Percentiles rank a stretch among this genome's conserved stretches.
Conservation (phyloP, 2,797 vertebrate genomes). For the Pseudopleuronectes americanus region DNA sequence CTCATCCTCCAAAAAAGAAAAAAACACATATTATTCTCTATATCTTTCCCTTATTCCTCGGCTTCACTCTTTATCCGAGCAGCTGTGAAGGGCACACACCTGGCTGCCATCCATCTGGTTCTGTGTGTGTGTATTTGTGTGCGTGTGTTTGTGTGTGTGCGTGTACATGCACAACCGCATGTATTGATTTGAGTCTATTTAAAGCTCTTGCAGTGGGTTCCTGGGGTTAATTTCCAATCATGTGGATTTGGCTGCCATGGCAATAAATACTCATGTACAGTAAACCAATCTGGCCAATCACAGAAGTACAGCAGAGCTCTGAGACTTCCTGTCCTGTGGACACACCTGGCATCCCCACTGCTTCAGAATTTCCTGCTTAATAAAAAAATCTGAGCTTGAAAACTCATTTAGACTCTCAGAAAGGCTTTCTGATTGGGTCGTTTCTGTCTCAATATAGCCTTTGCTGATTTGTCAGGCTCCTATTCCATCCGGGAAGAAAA, state of each 20-base stretch:
- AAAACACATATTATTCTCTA: constrained; percentile 29
- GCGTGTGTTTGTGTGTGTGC: constrained; percentile 24
- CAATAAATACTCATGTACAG: constrained; percentile 30
- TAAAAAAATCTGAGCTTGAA: no score
- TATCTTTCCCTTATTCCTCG: constrained; percentile 40
- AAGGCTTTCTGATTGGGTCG: no score
- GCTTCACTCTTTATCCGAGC: constrained; percentile 60
- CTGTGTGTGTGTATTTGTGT: background rate
- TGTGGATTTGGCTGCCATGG: constrained; percentile 51
- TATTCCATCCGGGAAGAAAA: no score
- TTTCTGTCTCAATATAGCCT: no score
- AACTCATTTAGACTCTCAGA: no score
- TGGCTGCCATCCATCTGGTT: constrained; percentile 61
- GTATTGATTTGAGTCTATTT: constrained; percentile 52
- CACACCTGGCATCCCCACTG: no score
- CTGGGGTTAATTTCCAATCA: constrained; percentile 54
- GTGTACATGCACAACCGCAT: constrained; percentile 21
- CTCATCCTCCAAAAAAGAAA: constrained; percentile 44
- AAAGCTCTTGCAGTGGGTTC: constrained; percentile 51
- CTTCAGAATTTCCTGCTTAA: no score
- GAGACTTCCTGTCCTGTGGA: constrained; percentile 2
- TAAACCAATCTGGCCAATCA: constrained; percentile 34
- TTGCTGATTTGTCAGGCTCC: no score
- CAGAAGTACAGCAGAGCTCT: background rate
- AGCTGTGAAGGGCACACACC: constrained; percentile 74